Percentiles rank a stretch among this genome's conserved stretches.
Conservation (phyloP, 2,113 vertebrate species). For the Ibidorhyncha struthersii region DNA sequence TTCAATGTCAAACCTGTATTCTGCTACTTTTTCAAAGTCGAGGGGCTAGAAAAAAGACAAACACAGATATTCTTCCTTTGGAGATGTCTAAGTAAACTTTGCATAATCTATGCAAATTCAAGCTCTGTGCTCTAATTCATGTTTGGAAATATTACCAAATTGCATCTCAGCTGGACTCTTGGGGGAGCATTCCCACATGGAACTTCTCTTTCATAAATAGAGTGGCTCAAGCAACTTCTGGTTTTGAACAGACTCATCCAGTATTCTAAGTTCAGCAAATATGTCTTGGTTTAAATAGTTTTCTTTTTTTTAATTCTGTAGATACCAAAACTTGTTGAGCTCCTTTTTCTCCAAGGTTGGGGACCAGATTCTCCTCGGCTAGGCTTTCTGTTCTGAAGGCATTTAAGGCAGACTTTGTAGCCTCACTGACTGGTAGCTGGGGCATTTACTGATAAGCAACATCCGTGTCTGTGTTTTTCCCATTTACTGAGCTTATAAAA, state of each 20-base stretch:
- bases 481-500: background rate
- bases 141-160: background rate
- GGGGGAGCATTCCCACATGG: background rate
- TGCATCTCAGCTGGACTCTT: background rate
- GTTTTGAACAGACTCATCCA: background rate
- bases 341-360: background rate
- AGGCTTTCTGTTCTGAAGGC: background rate
- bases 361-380: background rate
- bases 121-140: background rate
- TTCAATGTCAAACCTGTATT: conserved; percentile 75
- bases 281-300: background rate
- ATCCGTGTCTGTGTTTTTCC: background rate
- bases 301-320: background rate
- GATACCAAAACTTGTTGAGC: background rate
- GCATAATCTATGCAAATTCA: background rate
- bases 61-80: background rate
- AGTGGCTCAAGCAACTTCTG: background rate
- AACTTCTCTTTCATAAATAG: background rate
- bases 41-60: conserved; percentile 75
- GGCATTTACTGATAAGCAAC: background rate
- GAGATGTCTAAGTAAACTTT: background rate
- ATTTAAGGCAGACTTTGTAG: background rate
- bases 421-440: background rate
- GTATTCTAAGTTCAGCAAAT: background rate
- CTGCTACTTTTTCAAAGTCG: conserved; percentile 82